Conservation (phyloP, 2,113 vertebrate species). For the Hippocampus comes region DNA sequence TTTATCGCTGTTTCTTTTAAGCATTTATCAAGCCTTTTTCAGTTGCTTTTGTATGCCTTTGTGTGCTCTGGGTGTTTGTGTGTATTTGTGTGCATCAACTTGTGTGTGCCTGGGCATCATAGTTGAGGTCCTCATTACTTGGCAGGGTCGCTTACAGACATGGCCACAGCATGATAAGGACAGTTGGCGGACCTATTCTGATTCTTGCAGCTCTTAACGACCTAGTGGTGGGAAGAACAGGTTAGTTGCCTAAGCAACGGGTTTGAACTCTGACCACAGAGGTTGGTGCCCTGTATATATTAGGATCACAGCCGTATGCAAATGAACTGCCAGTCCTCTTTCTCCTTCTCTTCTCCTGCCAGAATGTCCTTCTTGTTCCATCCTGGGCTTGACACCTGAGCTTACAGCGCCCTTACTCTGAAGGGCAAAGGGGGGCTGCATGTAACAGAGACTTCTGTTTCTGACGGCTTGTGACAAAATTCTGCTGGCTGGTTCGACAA, state of each 20-base stretch:
- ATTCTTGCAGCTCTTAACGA: slow-evolving; percentile 71
- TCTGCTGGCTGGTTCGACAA: slow-evolving; percentile 34
- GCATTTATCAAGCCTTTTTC: not conserved
- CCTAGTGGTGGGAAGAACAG: slow-evolving; percentile 64
- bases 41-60: not conserved
- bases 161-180: slow-evolving; percentile 58
- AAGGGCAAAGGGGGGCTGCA: slow-evolving; percentile 41
- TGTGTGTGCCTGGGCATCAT: slow-evolving; percentile 21
- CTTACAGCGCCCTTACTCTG: slow-evolving; percentile 65
- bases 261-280: slow-evolving; percentile 60
- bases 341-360: slow-evolving; percentile 54
- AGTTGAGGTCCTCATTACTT: slow-evolving; percentile 67
- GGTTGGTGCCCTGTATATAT: slow-evolving; percentile 76
- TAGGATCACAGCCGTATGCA: slow-evolving; percentile 73
- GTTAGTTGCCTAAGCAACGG: slow-evolving; percentile 59
- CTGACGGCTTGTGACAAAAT: slow-evolving; percentile 56
- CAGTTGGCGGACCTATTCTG: slow-evolving; percentile 68
- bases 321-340: slow-evolving; percentile 49
- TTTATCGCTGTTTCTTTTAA: not conserved
- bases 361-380: slow-evolving; percentile 68
- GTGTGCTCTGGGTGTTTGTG: slow-evolving; percentile 19
- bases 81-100: slow-evolving; percentile 11
- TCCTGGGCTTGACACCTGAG: slow-evolving; percentile 63
- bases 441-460: slow-evolving; percentile 52
- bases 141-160: slow-evolving; percentile 60